phyloP scores from a whole-genome alignment of 2,797 vertebrate species.

The Macroramphosus scolopax region DNA sequence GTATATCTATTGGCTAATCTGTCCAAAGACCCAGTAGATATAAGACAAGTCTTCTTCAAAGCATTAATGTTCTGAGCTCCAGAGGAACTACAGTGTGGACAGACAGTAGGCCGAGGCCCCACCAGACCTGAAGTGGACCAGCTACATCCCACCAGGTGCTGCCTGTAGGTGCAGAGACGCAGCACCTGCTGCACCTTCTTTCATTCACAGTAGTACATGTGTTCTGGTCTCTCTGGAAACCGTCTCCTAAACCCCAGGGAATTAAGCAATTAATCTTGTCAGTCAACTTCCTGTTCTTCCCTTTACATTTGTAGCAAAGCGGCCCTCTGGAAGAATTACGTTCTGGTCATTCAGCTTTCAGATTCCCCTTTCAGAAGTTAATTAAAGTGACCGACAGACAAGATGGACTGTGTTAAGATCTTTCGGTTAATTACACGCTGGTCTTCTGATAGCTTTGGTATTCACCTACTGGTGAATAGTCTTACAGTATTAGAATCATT shows the following conservation, averaged over 20 bases:
- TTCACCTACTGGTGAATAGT: no score
- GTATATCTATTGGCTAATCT: no score
- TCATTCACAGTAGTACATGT: neutral
- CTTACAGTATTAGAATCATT: no score
- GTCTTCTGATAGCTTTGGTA: constrained; percentile 12
- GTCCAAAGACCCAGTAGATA: no score
- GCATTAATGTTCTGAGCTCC: no score
- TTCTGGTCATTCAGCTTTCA: constrained; percentile 21
- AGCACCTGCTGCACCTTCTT: neutral
- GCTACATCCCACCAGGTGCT: no score
- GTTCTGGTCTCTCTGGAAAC: constrained; percentile 3
- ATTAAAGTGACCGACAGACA: constrained; percentile 27
- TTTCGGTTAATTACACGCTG: neutral
- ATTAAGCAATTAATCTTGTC: constrained; percentile 24
- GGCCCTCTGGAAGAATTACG: constrained; percentile 18
- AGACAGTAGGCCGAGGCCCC: no score
- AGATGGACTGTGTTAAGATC: constrained; percentile 12
- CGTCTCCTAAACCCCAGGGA: constrained; percentile 3
- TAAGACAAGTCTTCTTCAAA: no score
- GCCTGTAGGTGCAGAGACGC: no score
- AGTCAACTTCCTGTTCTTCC: constrained; percentile 11
- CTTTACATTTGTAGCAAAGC: constrained; percentile 12
- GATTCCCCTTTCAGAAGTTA: constrained; percentile 34
- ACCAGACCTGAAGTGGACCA: no score
- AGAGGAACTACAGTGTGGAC: no score